Base-by-base conservation (phyloP, 2,797 vertebrate species). In the Rousettus madagascariensis region DNA sequence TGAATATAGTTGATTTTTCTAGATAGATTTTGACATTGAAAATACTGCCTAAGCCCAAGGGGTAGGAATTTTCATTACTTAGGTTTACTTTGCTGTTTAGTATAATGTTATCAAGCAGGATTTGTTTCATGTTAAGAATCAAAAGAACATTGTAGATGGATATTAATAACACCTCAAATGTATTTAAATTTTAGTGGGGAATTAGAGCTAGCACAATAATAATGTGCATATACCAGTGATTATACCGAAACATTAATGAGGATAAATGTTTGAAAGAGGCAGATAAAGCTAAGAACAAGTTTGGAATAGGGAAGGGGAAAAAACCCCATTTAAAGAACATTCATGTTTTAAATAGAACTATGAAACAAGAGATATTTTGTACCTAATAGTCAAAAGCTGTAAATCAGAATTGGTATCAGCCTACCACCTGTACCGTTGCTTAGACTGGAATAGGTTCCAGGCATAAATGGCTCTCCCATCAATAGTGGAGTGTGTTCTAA, bases 11-110 rank as follows among this genome's bases (percentile, higher is more conserved):
- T 86, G 71, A 30, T 80, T 85, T 91, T 94, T 82, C 72, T 86
- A 61, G 20, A 78, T 66, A 95, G 61, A 68, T 93, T 95, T 94
- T 90, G 61, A 95, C 86, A 95, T 83, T 94, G 95, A 91, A 95
- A 91, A 80, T 57, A 57, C 80, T 69, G 10, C 5, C 33, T 78
- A 91, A 95, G 46, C 46, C 65, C 19, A 84, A 92, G 22, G 9
- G 46, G n/a, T 90, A 93, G 55, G 36, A 77, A 69, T 96, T 97
- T 94, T 94, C 72, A 87, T 84, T 95, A 84, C 72, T 85, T 95
- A 87, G 55, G n/a, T 82, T 90, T 94, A 90, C 75, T 75, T 80
- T 93, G 19, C 49, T 86, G 36, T 69, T 66, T 86, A 96, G 16
- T 72, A 53, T 74, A 80, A 68, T 61, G 11, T 90, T 83, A 96